phyloP scores from a whole-genome alignment of 2,113 vertebrate species.

The Chrysochloris asiatica region DNA sequence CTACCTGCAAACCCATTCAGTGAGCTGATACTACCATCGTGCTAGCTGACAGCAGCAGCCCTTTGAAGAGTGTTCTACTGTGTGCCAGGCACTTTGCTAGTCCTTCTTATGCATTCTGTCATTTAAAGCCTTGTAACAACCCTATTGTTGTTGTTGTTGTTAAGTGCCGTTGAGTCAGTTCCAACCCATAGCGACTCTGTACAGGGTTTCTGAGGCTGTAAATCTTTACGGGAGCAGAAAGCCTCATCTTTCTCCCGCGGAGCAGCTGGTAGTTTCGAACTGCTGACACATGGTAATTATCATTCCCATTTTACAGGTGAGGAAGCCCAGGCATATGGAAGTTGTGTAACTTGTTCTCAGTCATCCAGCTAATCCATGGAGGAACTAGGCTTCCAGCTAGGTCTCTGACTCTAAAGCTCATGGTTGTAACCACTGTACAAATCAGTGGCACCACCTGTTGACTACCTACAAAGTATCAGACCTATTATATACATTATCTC shows the following conservation, averaged over 20 bases:
- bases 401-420: not conserved
- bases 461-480: not conserved
- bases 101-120: not conserved
- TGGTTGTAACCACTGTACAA: too few relatives aligned
- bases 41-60: not conserved
- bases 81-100: not conserved
- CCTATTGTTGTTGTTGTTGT: too few relatives aligned
- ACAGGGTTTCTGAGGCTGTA: too few relatives aligned
- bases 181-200: too few relatives aligned
- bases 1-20: not conserved
- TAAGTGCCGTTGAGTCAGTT: too few relatives aligned
- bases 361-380: not conserved
- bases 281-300: rapidly evolving
- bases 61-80: rapidly evolving
- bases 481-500: not conserved
- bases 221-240: too few relatives aligned
- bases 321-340: not conserved
- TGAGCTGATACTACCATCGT: not conserved
- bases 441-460: not conserved
- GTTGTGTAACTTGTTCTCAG: not conserved
- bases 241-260: too few relatives aligned
- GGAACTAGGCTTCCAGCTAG: too few relatives aligned
- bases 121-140: not conserved
- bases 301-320: not conserved
- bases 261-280: too few relatives aligned